These are phyloP conservation scores for Acropternis orthonyx DNA, from an alignment of 2,797 vertebrate species.

Conservation along the genomic window DNA sequence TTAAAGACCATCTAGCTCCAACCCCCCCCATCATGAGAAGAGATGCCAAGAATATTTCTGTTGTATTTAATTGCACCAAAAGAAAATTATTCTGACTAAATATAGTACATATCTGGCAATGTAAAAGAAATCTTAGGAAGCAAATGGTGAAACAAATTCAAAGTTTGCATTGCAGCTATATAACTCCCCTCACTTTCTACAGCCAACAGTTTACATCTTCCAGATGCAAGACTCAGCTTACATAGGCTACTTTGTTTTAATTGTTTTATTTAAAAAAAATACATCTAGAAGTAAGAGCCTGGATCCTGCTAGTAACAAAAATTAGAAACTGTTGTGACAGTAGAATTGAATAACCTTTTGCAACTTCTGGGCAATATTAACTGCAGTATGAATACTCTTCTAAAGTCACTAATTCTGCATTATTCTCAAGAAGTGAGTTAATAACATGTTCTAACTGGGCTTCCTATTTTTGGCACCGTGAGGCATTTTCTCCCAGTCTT, in stretches of 20 bases:
- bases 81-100: background rate
- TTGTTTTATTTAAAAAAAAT: background rate
- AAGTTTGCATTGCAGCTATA: background rate
- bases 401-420: background rate
- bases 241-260: background rate
- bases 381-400: background rate
- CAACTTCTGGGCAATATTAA: background rate
- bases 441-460: background rate
- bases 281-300: background rate
- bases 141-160: background rate
- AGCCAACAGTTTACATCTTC: conserved; percentile 18
- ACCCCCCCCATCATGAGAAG: background rate
- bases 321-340: background rate
- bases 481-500: background rate
- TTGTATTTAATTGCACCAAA: background rate
- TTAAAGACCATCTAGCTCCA: background rate
- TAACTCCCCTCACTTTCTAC: background rate
- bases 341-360: background rate
- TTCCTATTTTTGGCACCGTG: background rate
- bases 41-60: background rate
- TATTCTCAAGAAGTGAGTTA: background rate
- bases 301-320: background rate
- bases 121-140: background rate
- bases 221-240: background rate
- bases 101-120: background rate